Evolutionary conservation across 1,140 invertebrate genomes (phyloP).

Genomic region (Arctopsyche grandis): DNA sequence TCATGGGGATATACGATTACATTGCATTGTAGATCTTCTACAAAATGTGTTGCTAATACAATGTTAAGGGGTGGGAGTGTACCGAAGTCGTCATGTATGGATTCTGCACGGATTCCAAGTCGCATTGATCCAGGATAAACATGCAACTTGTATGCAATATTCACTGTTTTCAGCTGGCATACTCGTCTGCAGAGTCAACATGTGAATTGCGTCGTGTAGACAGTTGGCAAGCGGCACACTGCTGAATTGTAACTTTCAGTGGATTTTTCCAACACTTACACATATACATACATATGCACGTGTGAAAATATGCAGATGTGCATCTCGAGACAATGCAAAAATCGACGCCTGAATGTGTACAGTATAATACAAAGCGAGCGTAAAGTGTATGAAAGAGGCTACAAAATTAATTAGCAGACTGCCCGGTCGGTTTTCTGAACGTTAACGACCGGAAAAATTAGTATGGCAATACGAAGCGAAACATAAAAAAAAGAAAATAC

Average conservation of each 20-base stretch:
- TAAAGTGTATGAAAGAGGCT: no score
- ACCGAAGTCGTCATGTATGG: neutral
- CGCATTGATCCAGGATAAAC: conserved; percentile 30
- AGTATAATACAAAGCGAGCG: no score
- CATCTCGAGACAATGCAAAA: neutral
- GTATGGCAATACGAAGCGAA: no score
- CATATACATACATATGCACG: neutral
- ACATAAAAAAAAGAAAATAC: no score
- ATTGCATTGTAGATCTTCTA: no score
- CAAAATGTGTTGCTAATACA: no score
- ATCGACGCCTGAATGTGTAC: no score
- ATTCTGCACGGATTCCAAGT: neutral
- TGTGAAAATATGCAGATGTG: neutral
- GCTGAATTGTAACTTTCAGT: conserved; percentile 9
- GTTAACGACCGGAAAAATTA: no score
- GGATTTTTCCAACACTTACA: neutral
- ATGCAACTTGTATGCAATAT: conserved; percentile 30
- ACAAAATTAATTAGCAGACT: no score
- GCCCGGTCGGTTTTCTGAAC: no score
- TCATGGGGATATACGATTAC: no score
- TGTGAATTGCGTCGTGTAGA: conserved; percentile 19
- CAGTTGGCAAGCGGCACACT: conserved; percentile 10
- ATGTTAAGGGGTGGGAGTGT: no score
- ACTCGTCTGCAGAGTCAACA: conserved; percentile 18
- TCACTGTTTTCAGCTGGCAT: neutral